Evolutionary conservation across 2,113 vertebrate genomes (phyloP).

Genomic region (Brachyistius frenatus): DNA sequence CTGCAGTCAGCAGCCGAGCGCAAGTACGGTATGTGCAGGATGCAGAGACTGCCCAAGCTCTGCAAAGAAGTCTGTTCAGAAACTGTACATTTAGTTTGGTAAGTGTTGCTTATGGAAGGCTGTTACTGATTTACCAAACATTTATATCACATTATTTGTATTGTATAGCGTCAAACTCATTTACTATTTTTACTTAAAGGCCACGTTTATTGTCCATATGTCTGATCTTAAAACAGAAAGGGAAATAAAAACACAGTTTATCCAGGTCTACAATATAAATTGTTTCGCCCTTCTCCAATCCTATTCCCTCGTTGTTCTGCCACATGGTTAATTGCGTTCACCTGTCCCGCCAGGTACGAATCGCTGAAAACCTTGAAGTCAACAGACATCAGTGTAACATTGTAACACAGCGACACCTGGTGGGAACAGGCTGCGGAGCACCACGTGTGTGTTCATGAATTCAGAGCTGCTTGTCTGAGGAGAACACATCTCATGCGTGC

Average conservation of each 20-base stretch:
- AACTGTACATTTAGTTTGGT: background rate
- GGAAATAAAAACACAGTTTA: too few relatives aligned
- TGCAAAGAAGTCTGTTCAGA: background rate
- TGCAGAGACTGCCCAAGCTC: slow-evolving; percentile 14
- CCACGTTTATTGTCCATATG: too few relatives aligned
- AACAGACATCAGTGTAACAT: background rate
- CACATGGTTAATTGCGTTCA: background rate
- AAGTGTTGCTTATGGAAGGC: background rate
- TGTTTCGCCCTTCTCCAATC: background rate
- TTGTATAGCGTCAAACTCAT: too few relatives aligned
- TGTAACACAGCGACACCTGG: slow-evolving; percentile 62
- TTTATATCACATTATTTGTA: too few relatives aligned
- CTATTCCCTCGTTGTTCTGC: background rate
- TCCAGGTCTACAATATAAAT: too few relatives aligned
- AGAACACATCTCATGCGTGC: background rate
- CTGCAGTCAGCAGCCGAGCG: background rate
- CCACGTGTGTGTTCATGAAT: background rate
- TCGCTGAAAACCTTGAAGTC: background rate
- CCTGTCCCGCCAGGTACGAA: slow-evolving; percentile 5
- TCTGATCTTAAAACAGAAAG: too few relatives aligned
- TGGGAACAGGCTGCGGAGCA: slow-evolving; percentile 34
- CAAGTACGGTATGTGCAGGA: slow-evolving; percentile 35
- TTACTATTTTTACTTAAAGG: too few relatives aligned
- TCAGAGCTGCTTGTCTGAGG: background rate
- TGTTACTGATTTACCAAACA: too few relatives aligned